Base-by-base conservation (phyloP, 1,140 invertebrate species). In the Drosophila elegans region DNA sequence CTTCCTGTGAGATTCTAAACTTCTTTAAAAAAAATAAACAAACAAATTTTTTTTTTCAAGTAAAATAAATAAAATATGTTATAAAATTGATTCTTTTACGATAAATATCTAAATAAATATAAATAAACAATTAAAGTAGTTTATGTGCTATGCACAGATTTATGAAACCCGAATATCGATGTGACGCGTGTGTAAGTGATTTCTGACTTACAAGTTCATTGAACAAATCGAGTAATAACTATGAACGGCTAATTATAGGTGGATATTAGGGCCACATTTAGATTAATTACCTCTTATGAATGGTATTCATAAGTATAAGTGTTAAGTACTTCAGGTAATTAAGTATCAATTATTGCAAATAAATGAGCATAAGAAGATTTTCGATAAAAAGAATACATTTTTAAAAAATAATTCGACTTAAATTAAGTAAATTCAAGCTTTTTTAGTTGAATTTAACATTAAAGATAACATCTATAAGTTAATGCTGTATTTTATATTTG, bases 1-100 rank as follows among this genome's bases (percentile, higher is more conserved):
- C 64, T 89, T 89, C 84, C 84, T 89, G 73, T 69, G 56, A 36
- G 61, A 16, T 57, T 60, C 52, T 57, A 57, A 59, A 38, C 36
- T 11, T 38, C 2, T 29, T 41, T 41, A 6, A 4, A 32, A 32
- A 11, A 41, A 53, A 21, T 1, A 21, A 21, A 21, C 16, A 21
- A 21, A 21, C 16, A 21, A 21, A n/a, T n/a, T 21, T 21, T 21
- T 42, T 13, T 27, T 29, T 42, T 25, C 25, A 29, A 29, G 3
- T 25, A 2, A 12, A 11, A 21, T 4, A 25, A 11, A 0, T 10
- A 12, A 25, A 25, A 32, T 32, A 32, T 32, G 29, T 32, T 6
- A 7, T 32, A 32, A 21, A 21, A 21, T 7, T 2, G 6, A 5
- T 29, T 29, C 6, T 6, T 29, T 29, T 29, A 6, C 4, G 5